Percentiles rank a stretch among this genome's conserved stretches.
These are phyloP conservation scores for Fistularia commersonii DNA, from an alignment of 2,797 vertebrate genomes.

Conservation along the genomic window DNA sequence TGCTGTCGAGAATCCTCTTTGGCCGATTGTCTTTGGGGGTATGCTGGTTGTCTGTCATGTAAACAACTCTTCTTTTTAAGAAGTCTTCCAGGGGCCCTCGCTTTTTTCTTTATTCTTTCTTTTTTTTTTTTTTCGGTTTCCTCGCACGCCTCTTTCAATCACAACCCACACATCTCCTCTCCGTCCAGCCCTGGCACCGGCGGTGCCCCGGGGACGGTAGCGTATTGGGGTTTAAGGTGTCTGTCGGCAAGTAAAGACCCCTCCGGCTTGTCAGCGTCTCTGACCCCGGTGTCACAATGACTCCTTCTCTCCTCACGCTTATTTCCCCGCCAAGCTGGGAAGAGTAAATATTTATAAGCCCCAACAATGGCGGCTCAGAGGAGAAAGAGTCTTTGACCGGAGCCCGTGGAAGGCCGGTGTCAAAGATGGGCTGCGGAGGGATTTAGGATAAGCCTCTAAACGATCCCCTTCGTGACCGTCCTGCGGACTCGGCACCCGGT, in stretches of 20 bases:
- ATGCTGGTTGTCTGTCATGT: constrained; percentile 57
- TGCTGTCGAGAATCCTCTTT: constrained; percentile 50
- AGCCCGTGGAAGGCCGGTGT: constrained; percentile 47
- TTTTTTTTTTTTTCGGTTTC: constrained; percentile 20
- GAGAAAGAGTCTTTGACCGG: constrained; percentile 74
- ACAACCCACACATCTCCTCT: constrained; percentile 15
- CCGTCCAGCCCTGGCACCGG: constrained; percentile 4
- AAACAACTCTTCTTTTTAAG: constrained; percentile 52
- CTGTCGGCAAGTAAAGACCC: constrained; percentile 54
- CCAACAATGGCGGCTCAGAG: constrained; percentile 76
- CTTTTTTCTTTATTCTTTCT: constrained; percentile 23
- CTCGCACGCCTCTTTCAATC: constrained; percentile 4
- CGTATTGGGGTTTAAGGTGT: constrained; percentile 52
- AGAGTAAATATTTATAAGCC: constrained; percentile 88
- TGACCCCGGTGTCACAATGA: constrained; percentile 61
- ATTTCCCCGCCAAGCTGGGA: constrained; percentile 80
- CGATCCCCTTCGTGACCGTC: too few relatives aligned
- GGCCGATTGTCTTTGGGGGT: constrained; percentile 50
- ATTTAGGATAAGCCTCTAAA: constrained; percentile 18
- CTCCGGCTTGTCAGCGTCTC: constrained; percentile 58
- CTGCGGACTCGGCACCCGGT: too few relatives aligned
- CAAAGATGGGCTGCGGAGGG: constrained; percentile 18
- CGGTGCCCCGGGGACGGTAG: constrained; percentile 15
- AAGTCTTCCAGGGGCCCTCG: too few relatives aligned
- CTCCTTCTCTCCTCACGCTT: constrained; percentile 53